Evolutionary conservation across 2,888 invertebrate species (phyloP).

Genomic region (Drosophila austrosaltans): DNA sequence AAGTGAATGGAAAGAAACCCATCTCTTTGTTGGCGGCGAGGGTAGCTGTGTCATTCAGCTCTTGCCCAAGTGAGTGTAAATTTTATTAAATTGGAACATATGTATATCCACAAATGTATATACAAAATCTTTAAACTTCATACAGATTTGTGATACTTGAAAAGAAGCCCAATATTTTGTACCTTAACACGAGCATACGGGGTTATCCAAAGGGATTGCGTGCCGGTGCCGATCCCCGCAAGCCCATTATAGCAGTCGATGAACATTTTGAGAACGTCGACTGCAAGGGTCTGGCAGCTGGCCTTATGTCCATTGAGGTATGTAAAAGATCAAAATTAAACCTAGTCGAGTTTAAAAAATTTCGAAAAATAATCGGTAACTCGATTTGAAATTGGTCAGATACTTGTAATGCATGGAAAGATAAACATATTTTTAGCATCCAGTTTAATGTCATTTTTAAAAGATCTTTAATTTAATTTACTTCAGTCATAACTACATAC

Average conservation of each 20-base stretch:
- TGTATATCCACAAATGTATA: background rate
- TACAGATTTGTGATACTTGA: slow-evolving; percentile 86
- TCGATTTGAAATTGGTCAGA: too few relatives aligned
- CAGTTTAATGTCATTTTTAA: too few relatives aligned
- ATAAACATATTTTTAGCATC: too few relatives aligned
- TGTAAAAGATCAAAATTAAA: background rate
- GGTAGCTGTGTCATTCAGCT: slow-evolving; percentile 91
- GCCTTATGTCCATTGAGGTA: slow-evolving; percentile 87
- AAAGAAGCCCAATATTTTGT: slow-evolving; percentile 90
- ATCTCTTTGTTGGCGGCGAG: slow-evolving; percentile 92
- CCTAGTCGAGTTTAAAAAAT: too few relatives aligned
- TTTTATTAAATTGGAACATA: background rate
- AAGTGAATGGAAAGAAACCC: slow-evolving; percentile 93
- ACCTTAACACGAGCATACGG: slow-evolving; percentile 92
- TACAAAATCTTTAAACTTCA: slow-evolving; percentile 31
- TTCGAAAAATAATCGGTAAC: too few relatives aligned
- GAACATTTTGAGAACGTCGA: slow-evolving; percentile 89
- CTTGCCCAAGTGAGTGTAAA: slow-evolving; percentile 86
- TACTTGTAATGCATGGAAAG: too few relatives aligned
- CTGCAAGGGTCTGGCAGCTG: slow-evolving; percentile 88
- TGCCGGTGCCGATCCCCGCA: slow-evolving; percentile 91
- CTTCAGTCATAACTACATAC: too few relatives aligned
- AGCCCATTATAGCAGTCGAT: slow-evolving; percentile 89
- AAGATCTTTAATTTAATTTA: too few relatives aligned
- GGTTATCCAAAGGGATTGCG: slow-evolving; percentile 93